Conservation (phyloP, 2,113 vertebrate genomes). For the Heterotilapia buettikoferi region DNA sequence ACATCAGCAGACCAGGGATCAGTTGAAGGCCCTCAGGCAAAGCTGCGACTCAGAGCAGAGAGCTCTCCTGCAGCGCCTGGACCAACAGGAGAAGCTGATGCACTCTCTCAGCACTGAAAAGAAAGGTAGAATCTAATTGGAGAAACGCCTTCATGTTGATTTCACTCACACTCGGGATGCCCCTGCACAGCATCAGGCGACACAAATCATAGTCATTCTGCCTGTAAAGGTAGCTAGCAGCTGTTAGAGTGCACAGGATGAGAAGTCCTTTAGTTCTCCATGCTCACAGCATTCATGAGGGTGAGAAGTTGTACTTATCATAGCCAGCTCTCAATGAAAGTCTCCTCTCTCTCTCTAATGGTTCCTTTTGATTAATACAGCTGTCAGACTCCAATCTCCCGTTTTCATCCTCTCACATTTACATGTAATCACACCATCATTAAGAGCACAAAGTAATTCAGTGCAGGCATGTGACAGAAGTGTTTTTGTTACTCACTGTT, state of each 20-base stretch:
- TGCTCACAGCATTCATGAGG: not conserved
- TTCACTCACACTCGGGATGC: not conserved
- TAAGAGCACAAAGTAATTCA: not conserved
- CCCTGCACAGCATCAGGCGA: not conserved
- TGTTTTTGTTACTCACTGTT: not conserved
- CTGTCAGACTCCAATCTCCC: not conserved
- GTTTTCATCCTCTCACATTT: not conserved
- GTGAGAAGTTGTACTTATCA: not conserved
- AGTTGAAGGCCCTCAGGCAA: constrained; percentile 75
- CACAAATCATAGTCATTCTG: not conserved
- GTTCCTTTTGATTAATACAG: not conserved
- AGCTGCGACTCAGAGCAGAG: constrained; percentile 76
- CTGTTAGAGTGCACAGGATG: not conserved
- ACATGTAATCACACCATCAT: not conserved
- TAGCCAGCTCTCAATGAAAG: not conserved
- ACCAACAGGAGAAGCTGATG: constrained; percentile 82
- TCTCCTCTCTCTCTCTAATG: not conserved
- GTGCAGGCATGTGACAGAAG: not conserved
- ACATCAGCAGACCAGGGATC: constrained; percentile 76
- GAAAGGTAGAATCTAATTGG: constrained; percentile 70
- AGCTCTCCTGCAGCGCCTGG: constrained; percentile 77
- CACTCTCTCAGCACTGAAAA: constrained; percentile 80
- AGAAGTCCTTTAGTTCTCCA: not conserved
- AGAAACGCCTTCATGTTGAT: not conserved
- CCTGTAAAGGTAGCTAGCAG: not conserved